Base-by-base conservation (phyloP, 2,113 vertebrate genomes). In the Alexandromys fortis region DNA sequence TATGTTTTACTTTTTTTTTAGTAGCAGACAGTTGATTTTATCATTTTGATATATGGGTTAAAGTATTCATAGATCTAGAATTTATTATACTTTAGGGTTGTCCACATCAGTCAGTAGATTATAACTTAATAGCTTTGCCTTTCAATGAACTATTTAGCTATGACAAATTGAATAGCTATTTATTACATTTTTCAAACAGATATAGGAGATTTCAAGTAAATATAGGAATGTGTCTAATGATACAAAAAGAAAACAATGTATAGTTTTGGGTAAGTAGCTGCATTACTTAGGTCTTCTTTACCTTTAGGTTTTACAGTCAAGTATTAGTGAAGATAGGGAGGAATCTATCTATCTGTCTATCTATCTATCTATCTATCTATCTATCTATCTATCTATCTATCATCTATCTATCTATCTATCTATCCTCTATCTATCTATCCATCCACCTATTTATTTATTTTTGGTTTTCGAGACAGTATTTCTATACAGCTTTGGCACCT, bases 1-100 rank as follows among this genome's bases (percentile, higher is more conserved):
- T 87, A 49, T 91, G 68, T 28, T 81, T 92, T 96, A 24, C 58
- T 61, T 76, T 90, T 45, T 90, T 45, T 63, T 93, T 45, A 86
- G 65, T 38, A 92, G 68, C 26, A 88, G 45, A 89, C 88, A 92
- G 75, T 61, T 26, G 3, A 33, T 75, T 87, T 95, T 95, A 88
- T 72, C 28, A 90, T 67, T 95, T 93, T 63, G 12, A 26, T 14
- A 24, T 86, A 94, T 45, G 33, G 2, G 6, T 85, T 92, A 91
- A 97, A 92, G 52, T 93, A 73, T 90, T 81, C 81, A 89, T 65
- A 89, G 52, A 83, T 47, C 21, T 7, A 88, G 28, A 97, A 87
- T 94, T 95, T 35, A 26, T 85, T 55, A 63, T 61, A 91, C 4
- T 7, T 92, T 93, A 26, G 72, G 82, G 86, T 45, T 86, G 47